Conservation (phyloP, 2,113 vertebrate species). For the Smithornis capensis region DNA sequence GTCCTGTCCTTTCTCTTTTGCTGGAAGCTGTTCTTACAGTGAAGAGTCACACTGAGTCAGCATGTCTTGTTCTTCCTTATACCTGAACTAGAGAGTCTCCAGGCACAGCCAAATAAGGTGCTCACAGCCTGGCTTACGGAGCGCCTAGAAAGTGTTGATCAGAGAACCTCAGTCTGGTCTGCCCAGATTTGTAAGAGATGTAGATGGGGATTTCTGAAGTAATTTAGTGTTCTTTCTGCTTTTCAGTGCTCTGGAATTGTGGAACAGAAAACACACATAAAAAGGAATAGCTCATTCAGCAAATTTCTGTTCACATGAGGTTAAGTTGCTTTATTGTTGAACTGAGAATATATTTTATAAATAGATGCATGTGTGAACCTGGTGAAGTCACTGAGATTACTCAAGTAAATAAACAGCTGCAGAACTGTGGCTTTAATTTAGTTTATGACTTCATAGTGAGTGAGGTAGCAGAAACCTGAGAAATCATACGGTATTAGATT, state of each 20-base stretch:
- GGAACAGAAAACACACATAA: not conserved
- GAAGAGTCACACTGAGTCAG: not conserved
- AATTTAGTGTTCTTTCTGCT: not conserved
- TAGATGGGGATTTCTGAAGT: not conserved
- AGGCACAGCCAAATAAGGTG: not conserved
- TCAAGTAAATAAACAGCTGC: conserved; percentile 40
- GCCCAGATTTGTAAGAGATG: not conserved
- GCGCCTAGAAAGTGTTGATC: not conserved
- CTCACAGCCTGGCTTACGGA: not conserved
- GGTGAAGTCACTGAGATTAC: conserved; percentile 13
- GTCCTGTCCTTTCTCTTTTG: not conserved
- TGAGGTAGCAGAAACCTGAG: conserved; percentile 15
- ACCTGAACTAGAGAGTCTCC: not conserved
- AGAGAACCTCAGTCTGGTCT: not conserved
- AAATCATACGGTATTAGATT: not conserved
- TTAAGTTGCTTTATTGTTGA: conserved; percentile 6
- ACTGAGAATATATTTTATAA: not conserved
- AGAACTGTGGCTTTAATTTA: conserved; percentile 36
- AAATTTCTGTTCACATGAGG: not conserved
- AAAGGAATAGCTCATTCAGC: not conserved
- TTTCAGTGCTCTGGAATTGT: not conserved
- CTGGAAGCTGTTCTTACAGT: not conserved
- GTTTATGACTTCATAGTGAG: not conserved
- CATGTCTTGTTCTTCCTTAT: not conserved
- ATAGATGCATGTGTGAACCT: not conserved